phyloP scores from a whole-genome alignment of 2,888 invertebrate species.

The Nipponacmea schrenckii region DNA sequence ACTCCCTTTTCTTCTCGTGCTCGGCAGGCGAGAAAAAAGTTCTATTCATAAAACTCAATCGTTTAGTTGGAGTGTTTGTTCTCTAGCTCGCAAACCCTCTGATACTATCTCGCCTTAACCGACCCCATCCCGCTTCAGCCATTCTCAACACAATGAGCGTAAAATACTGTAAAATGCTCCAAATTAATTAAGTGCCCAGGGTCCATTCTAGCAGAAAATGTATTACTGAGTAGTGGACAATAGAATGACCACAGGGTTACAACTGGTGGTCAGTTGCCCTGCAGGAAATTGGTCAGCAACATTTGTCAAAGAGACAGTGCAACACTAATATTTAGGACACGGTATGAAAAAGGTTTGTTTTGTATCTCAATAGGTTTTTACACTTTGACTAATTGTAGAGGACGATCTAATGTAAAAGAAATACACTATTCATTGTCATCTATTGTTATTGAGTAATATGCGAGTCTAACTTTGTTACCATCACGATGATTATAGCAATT shows the following conservation, averaged over 20 bases:
- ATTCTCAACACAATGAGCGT: constrained; percentile 15
- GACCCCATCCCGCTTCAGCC: constrained; percentile 17
- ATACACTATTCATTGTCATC: too few relatives aligned
- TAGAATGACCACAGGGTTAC: constrained; percentile 15
- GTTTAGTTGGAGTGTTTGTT: constrained; percentile 14
- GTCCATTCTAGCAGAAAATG: constrained; percentile 21
- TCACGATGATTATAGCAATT: too few relatives aligned
- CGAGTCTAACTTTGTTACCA: too few relatives aligned
- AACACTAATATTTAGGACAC: background rate
- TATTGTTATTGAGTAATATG: too few relatives aligned
- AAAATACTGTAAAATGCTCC: constrained; percentile 24
- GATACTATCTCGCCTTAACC: constrained; percentile 20
- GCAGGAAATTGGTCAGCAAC: constrained; percentile 9
- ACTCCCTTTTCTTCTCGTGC: constrained; percentile 6
- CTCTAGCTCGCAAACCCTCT: constrained; percentile 6
- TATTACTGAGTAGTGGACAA: constrained; percentile 13
- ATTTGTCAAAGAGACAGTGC: constrained; percentile 14
- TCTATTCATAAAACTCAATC: constrained; percentile 12
- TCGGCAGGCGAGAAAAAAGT: constrained; percentile 5
- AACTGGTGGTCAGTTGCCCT: constrained; percentile 21
- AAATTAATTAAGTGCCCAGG: constrained; percentile 24
- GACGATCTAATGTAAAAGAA: too few relatives aligned
- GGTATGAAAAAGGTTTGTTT: too few relatives aligned
- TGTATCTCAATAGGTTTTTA: too few relatives aligned
- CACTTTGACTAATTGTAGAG: too few relatives aligned